Evolutionary conservation across 2,888 invertebrate genomes (phyloP), one percentile per base, ranked within the genome.

Genomic region (Cephus nigrinus): DNA sequence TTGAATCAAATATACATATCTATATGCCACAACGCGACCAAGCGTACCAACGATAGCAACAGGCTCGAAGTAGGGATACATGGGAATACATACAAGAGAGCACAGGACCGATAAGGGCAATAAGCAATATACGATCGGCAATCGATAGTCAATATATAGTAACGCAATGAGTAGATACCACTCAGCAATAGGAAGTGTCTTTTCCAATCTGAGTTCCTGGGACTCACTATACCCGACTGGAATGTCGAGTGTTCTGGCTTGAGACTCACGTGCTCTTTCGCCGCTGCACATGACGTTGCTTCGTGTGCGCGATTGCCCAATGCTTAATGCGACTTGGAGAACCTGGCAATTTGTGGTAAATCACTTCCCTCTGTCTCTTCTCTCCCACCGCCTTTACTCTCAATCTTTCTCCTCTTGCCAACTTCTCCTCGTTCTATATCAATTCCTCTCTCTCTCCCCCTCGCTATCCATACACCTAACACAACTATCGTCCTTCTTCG

Each of bases 281-380:
- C 71, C 79, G 82, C 84, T 80, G 86, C 86, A 84, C 85, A 85
- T 83, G 83, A 86, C 84, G 85, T 86, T 86, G 84, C 86, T 84
- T 84, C 85, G 86, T 84, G 82, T 82, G 83, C 84, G 82, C 85
- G 85, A 88, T 88, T 88, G 85, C 86, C 85, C 85, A 88, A 87
- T 88, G 83, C 84, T 86, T 86, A 86, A 87, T 86, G 84, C 84
- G 84, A 83, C 84, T 85, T 82, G 81, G 82, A 80, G 85, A 87
- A 84, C 83, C 83, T 83, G 79, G 86, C 87, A 88, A 88, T 88
- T 89, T 88, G 87, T 86, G 87, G 88, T 87, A 87, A 88, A 88
- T 88, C 87, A 87, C 86, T 85, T 84, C 80, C 82, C 83, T 84
- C 82, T 81, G 79, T 79, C 75, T 75, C 31, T 75, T n/a, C 55